A percentile compares a stretch with the other conserved stretches of the same genome.
Conservation (phyloP, 1,140 invertebrate genomes). For the Drosophila pseudoananassae region DNA sequence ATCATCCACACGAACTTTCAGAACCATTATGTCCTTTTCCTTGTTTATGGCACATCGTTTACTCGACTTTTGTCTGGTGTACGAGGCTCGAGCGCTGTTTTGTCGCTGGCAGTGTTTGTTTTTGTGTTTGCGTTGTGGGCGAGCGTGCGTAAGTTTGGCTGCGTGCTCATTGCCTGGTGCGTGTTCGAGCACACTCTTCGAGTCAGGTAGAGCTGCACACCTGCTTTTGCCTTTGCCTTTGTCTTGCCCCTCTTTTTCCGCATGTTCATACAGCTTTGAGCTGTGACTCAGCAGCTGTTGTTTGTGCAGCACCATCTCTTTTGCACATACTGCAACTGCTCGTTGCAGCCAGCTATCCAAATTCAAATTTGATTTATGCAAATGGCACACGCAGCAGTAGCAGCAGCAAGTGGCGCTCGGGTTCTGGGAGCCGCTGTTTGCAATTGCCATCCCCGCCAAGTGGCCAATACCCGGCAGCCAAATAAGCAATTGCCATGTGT, state of each 20-base stretch:
- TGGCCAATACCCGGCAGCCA: slow-evolving; percentile 49
- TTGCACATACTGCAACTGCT: slow-evolving; percentile 29
- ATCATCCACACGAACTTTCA: not conserved
- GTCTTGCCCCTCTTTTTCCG: not conserved
- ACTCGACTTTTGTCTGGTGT: slow-evolving; percentile 42
- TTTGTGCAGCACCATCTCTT: slow-evolving; percentile 12
- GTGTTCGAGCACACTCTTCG: slow-evolving; percentile 50
- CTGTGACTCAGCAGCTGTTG: slow-evolving; percentile 25
- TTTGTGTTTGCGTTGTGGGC: slow-evolving; percentile 14
- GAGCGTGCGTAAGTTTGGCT: slow-evolving; percentile 63
- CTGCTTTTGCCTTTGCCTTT: not conserved
- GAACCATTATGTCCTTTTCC: not conserved
- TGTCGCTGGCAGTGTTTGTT: slow-evolving; percentile 19
- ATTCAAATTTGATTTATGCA: slow-evolving; percentile 82
- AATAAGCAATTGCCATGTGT: slow-evolving; percentile 59
- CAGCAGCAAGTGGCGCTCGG: slow-evolving; percentile 13
- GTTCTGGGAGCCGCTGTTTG: slow-evolving; percentile 56
- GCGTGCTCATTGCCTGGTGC: slow-evolving; percentile 62
- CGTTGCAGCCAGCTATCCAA: slow-evolving; percentile 68
- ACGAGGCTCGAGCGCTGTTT: slow-evolving; percentile 19
- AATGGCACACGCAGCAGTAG: slow-evolving; percentile 63
- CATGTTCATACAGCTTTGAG: slow-evolving; percentile 7
- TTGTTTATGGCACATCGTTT: slow-evolving; percentile 31
- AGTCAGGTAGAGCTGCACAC: slow-evolving; percentile 3
- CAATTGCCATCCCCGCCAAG: slow-evolving; percentile 37